Evolutionary conservation across 2,888 invertebrate genomes (phyloP).

Genomic region (Eilema caniola): DNA sequence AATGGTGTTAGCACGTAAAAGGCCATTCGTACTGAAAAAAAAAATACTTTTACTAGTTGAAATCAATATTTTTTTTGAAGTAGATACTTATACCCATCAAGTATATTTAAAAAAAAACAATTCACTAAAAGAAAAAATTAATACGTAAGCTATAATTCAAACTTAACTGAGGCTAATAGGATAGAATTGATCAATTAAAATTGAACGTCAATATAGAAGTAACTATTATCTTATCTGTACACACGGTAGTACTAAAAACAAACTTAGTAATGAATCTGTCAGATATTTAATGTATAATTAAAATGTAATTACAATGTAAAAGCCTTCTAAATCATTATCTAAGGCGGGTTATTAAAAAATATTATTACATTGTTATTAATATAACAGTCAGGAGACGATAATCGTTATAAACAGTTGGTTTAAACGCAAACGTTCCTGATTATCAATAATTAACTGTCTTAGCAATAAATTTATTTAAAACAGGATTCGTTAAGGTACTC

Average conservation of each 20-base stretch:
- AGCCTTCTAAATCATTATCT: constrained; percentile 36
- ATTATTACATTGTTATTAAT: constrained; percentile 53
- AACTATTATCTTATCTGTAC: not conserved
- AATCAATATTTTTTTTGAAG: not conserved
- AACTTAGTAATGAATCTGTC: constrained; percentile 6
- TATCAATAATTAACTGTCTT: constrained; percentile 74
- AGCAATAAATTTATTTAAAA: constrained; percentile 68
- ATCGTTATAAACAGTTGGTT: constrained; percentile 67
- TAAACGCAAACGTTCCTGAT: constrained; percentile 65
- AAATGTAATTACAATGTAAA: constrained; percentile 24
- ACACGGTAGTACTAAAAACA: constrained; percentile 15
- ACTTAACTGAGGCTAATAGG: too few relatives aligned
- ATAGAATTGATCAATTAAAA: not conserved
- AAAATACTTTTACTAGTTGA: too few relatives aligned
- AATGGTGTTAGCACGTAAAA: too few relatives aligned
- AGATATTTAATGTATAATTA: constrained; percentile 14
- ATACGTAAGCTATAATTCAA: not conserved
- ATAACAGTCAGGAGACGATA: constrained; percentile 55
- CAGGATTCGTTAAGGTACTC: constrained; percentile 45
- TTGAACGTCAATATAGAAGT: constrained; percentile 4
- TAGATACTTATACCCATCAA: too few relatives aligned
- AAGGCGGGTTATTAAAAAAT: constrained; percentile 40
- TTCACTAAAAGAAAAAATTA: not conserved
- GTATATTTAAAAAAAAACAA: not conserved
- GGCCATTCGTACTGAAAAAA: too few relatives aligned